Evolutionary conservation across 2,797 vertebrate genomes (phyloP).

Genomic region (Lagorchestes hirsutus): DNA sequence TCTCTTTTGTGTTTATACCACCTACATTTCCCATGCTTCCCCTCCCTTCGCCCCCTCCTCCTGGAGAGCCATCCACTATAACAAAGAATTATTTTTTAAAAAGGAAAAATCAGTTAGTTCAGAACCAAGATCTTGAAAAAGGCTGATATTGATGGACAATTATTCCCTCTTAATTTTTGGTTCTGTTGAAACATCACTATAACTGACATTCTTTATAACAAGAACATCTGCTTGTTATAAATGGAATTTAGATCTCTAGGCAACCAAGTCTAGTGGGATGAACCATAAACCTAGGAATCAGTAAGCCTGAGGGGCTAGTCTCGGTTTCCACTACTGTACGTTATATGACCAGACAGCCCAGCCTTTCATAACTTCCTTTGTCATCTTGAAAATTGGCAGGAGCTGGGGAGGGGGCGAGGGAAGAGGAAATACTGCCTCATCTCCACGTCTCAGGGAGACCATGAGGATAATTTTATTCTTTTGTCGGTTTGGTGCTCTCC

Average conservation of each 20-base stretch:
- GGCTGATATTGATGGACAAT: neutral
- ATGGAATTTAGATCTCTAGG: constrained; percentile 12
- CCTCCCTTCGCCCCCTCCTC: neutral
- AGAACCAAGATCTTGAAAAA: neutral
- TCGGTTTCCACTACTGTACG: neutral
- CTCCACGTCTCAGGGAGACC: constrained; percentile 1
- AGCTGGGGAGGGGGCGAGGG: neutral
- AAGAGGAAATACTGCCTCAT: neutral
- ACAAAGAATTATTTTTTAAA: neutral
- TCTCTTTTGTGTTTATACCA: neutral
- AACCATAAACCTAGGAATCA: neutral
- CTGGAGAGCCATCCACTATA: neutral
- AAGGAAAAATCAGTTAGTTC: neutral
- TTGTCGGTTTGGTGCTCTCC: neutral
- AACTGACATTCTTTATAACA: neutral
- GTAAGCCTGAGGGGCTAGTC: neutral
- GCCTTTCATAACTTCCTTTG: neutral
- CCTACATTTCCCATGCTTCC: neutral
- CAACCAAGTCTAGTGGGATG: neutral
- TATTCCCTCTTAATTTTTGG: constrained; percentile 14
- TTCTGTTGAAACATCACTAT: constrained; percentile 9
- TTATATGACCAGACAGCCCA: constrained; percentile 2
- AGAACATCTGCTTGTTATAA: neutral
- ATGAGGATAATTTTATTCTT: neutral
- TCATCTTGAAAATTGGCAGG: constrained; percentile 8